Base-by-base conservation (phyloP, 2,113 vertebrate genomes). In the Junco hyemalis region DNA sequence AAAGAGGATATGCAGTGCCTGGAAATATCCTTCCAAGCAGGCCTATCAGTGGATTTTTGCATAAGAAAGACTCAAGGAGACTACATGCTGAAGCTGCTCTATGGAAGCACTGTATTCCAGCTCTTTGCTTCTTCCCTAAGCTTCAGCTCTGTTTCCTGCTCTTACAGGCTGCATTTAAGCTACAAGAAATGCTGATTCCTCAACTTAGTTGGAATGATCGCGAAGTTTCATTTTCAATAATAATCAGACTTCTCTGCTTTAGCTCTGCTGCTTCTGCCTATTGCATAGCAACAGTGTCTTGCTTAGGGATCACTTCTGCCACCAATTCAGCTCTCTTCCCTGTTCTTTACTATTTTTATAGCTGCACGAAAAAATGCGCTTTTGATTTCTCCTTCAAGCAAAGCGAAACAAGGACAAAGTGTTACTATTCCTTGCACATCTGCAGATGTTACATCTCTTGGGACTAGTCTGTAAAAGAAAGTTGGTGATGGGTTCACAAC, bases 331-430 rank as follows among this genome's bases (percentile, higher is more conserved):
- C 36, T 84, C 51, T 56, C 53, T 85, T 71, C 47, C 16, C 57
- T 88, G 45, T 84, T 86, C 69, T 73, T 64, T 74, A 22, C 42
- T 95, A 73, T 57, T 87, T 93, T 95, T 93, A 73, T 94, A 99
- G 98, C 88, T 88, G 95, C 97, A 66, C 97, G 93, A 80, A 97
- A 95, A 94, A 97, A 95, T 38, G 97, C 95, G 11, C 92, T 98
- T 81, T 93, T 16, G 77, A 90, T 97, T 91, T 98, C 97, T 82
- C 97, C 97, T 72, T 97, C 92, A 68, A 89, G 92, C 47, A 93
- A 79, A 44, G 85, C 92, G 11, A 96, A 96, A 94, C 89, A 98
- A 91, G 70, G 92, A 90, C 97, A 98, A 71, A 94, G 74, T 11
- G 90, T 98, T 92, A 96, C 70, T 36, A 87, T 98, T 77, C 96